These are phyloP conservation scores for Agrypnus murinus DNA, from an alignment of 2,888 invertebrate genomes.

Conservation along the genomic window DNA sequence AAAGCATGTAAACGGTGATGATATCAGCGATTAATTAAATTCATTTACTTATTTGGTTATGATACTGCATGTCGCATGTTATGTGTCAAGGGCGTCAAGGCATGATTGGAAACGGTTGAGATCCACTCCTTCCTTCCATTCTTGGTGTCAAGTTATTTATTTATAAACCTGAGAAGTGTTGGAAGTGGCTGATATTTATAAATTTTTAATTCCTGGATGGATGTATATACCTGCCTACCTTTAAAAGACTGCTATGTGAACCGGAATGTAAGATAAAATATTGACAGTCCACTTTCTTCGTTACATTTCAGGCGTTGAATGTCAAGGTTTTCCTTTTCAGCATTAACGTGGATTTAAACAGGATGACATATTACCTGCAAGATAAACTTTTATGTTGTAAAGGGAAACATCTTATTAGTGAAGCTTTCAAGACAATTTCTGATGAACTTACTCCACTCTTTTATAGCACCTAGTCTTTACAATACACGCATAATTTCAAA, in stretches of 20 bases:
- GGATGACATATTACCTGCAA: too few relatives aligned
- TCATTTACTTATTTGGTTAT: slow-evolving; percentile 29
- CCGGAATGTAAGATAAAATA: neutral
- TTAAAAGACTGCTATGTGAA: slow-evolving; percentile 18
- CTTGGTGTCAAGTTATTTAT: slow-evolving; percentile 1
- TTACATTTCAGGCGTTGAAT: neutral
- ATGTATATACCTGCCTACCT: neutral
- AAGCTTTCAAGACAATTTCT: too few relatives aligned
- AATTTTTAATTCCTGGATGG: slow-evolving; percentile 4
- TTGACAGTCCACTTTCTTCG: slow-evolving; percentile 12
- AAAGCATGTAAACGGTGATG: neutral
- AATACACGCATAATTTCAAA: too few relatives aligned
- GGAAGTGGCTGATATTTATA: neutral
- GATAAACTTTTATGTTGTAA: too few relatives aligned
- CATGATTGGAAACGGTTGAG: neutral
- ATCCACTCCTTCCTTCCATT: neutral
- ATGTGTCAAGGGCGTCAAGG: slow-evolving; percentile 31
- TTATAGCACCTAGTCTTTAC: too few relatives aligned
- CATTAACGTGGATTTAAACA: too few relatives aligned
- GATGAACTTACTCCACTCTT: too few relatives aligned
- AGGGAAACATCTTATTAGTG: too few relatives aligned
- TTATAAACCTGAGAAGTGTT: slow-evolving; percentile 7
- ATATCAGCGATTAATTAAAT: slow-evolving; percentile 30
- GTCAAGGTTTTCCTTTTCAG: too few relatives aligned
- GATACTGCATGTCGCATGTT: neutral